These are phyloP conservation scores for Struthidea cinerea DNA, from an alignment of 2,113 vertebrate species.

Conservation along the genomic window DNA sequence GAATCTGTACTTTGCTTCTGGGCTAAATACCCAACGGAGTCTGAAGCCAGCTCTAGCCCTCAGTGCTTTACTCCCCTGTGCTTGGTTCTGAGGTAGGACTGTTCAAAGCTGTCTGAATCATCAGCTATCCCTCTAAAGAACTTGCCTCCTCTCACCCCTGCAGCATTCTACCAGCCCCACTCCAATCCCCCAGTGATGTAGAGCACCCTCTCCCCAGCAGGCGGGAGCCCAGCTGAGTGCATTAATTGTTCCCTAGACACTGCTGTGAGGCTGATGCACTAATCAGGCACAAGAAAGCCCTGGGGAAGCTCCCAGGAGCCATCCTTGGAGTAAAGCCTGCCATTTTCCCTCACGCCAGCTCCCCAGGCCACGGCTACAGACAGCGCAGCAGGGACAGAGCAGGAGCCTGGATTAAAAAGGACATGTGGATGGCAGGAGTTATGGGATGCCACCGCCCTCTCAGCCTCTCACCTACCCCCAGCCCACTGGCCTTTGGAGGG, in stretches of 20 bases:
- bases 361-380: background rate
- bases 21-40: background rate
- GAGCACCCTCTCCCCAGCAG: background rate
- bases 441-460: background rate
- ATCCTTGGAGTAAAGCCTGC: background rate
- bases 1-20: background rate
- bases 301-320: background rate
- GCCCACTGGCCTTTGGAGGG: background rate
- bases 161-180: background rate
- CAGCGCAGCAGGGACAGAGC: background rate
- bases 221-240: background rate
- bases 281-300: background rate
- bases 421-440: background rate
- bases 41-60: background rate
- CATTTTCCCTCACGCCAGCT: background rate
- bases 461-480: background rate
- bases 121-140: background rate
- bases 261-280: background rate
- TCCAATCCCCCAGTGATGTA: background rate
- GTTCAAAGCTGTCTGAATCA: background rate
- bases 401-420: background rate
- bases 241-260: background rate
- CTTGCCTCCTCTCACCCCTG: background rate
- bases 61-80: background rate
- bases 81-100: background rate